Base-by-base conservation (phyloP, 2,113 vertebrate genomes). In the Todiramphus chloris region DNA sequence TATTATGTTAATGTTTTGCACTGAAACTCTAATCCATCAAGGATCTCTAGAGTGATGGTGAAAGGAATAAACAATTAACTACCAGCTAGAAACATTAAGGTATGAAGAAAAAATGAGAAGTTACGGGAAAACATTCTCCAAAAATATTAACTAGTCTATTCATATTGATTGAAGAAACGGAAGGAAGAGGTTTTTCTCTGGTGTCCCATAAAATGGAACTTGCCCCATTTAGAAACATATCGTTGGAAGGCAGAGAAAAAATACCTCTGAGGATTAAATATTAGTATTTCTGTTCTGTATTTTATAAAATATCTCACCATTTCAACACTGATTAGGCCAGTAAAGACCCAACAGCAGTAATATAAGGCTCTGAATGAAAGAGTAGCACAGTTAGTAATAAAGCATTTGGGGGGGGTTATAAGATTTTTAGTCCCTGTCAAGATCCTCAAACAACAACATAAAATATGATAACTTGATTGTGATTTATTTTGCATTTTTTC, bases 31-130 rank as follows among this genome's bases (percentile, higher is more conserved):
- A 92, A 90, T 92, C 35, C 50, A 73, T 31, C 75, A 79, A 89
- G 50, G 39, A 69, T 76, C 83, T 94, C 92, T 20, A 62, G 58
- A 82, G 73, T 72, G 77, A 64, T 81, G 64, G n/a, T 35, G 73
- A 75, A 83, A 82, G 48, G 30, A 89, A 84, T 46, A 86, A 94
- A 81, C 50, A 94, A 91, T 83, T 90, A 94, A 75, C 62, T 69
- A 72, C 20, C 66, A 87, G 39, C 25, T 55, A 92, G 74, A 79
- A 92, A 60, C 6, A 3, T 44, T 78, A 66, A 82, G 28, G 25
- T 50, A 56, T n/a, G 15, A 84, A 24, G 44, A 28, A 84, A 76
- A 95, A 96, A 78, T 48, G 9, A 87, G 62, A 58, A 55, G 55
- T 55, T 92, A 41, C 68, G 37, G 63, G 14, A 69, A 55, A 81